Conservation (phyloP, 2,113 vertebrate species). For the Nibea albiflora region DNA sequence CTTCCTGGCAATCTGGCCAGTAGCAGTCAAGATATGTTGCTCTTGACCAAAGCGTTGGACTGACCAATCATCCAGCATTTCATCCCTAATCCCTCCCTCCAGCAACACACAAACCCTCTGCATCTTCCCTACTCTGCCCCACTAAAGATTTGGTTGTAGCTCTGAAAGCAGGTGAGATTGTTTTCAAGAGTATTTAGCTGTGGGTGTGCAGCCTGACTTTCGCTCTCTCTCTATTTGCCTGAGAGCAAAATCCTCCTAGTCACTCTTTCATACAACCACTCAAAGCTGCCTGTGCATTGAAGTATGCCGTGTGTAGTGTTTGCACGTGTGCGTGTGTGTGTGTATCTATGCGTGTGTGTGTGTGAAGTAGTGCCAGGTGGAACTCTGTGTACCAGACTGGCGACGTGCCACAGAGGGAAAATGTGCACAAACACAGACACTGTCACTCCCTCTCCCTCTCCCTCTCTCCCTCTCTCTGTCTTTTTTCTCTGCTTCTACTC, state of each 20-base stretch:
- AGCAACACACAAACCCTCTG: background rate
- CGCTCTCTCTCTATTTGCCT: conserved; percentile 31
- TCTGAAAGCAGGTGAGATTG: conserved; percentile 22
- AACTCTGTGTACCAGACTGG: conserved; percentile 58
- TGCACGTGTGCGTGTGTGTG: conserved; percentile 3
- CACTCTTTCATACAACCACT: conserved; percentile 37
- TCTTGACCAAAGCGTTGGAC: background rate
- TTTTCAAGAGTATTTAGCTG: conserved; percentile 10
- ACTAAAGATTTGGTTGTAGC: conserved; percentile 11
- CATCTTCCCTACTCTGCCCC: background rate
- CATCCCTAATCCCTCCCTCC: background rate
- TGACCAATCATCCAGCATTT: background rate
- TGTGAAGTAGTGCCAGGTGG: conserved; percentile 63
- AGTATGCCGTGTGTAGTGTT: conserved; percentile 34
- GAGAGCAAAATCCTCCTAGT: conserved; percentile 49
- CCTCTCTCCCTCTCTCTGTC: background rate
- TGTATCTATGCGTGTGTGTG: conserved; percentile 11
- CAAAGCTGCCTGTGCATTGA: conserved; percentile 54
- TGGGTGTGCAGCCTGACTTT: conserved; percentile 29
- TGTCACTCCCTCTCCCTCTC: conserved; percentile 15
- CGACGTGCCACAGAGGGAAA: conserved; percentile 46
- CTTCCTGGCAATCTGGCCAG: background rate
- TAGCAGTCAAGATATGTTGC: too few species aligned
- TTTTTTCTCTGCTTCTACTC: conserved; percentile 36
- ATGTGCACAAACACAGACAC: conserved; percentile 60